phyloP scores from a whole-genome alignment of 2,888 invertebrate species.

The Aleiodes testaceus region DNA sequence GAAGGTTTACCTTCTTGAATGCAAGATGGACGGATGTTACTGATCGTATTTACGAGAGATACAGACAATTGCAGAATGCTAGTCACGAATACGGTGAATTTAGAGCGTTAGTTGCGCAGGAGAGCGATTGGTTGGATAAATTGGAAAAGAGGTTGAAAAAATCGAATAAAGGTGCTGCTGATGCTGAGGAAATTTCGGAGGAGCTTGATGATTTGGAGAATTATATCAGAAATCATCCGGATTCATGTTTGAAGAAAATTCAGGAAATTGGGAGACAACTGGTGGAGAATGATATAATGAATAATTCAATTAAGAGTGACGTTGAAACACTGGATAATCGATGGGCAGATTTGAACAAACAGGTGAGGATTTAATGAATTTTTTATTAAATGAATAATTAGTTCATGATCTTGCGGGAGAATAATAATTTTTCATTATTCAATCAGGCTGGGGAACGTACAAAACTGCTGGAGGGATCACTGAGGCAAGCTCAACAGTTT shows the following conservation, averaged over 20 bases:
- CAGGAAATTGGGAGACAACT: slow-evolving; percentile 84
- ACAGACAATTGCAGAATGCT: slow-evolving; percentile 81
- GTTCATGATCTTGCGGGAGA: neutral
- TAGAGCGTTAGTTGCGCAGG: slow-evolving; percentile 84
- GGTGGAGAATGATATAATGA: slow-evolving; percentile 84
- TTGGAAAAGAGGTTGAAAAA: slow-evolving; percentile 84
- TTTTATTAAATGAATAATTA: neutral
- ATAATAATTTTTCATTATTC: slow-evolving; percentile 56
- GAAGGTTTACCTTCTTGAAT: slow-evolving; percentile 81
- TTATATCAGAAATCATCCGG: slow-evolving; percentile 83
- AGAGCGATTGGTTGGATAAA: slow-evolving; percentile 86
- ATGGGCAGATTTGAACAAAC: slow-evolving; percentile 81
- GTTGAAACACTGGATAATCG: slow-evolving; percentile 78
- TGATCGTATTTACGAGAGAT: slow-evolving; percentile 80
- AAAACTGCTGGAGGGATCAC: slow-evolving; percentile 80
- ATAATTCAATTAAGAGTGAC: slow-evolving; percentile 79
- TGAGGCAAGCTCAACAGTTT: slow-evolving; percentile 84
- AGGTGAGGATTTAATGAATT: slow-evolving; percentile 73
- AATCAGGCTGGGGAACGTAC: slow-evolving; percentile 77
- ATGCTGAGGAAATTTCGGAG: slow-evolving; percentile 94
- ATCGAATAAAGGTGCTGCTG: slow-evolving; percentile 82
- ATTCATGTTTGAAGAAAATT: slow-evolving; percentile 82
- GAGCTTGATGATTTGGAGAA: slow-evolving; percentile 91
- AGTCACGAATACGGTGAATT: slow-evolving; percentile 86
- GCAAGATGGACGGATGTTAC: slow-evolving; percentile 83